Conservation (phyloP, 2,797 vertebrate genomes). For the Chiloscyllium punctatum region DNA sequence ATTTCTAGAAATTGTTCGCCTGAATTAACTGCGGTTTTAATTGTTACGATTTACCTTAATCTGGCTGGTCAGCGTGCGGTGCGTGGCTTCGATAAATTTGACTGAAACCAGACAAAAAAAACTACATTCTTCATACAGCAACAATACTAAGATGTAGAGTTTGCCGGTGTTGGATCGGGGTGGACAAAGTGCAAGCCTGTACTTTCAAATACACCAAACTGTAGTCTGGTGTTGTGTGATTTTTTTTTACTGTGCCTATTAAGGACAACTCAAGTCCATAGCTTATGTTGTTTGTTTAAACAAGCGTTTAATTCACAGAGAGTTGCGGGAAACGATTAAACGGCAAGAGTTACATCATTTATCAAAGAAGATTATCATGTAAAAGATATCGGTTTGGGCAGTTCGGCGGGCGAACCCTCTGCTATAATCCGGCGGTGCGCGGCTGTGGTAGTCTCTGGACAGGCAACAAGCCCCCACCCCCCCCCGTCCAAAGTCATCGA, state of each 20-base stretch:
- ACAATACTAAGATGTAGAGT: neutral
- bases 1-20: neutral
- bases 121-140: neutral
- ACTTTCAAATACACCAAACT: too few relatives aligned
- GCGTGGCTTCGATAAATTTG: neutral
- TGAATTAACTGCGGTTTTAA: neutral
- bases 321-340: neutral
- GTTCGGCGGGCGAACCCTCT: neutral
- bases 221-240: too few relatives aligned
- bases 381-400: too few relatives aligned
- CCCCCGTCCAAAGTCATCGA: neutral
- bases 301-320: neutral
- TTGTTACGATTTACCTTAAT: neutral
- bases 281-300: neutral
- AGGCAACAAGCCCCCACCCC: neutral
- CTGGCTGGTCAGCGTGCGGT: neutral
- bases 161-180: too few relatives aligned
- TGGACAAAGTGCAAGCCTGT: too few relatives aligned
- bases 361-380: neutral
- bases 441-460: neutral
- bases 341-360: neutral
- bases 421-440: too few relatives aligned
- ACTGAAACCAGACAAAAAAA: neutral
- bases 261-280: neutral
- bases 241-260: rapidly evolving